Conservation (phyloP, 2,888 invertebrate genomes). For the Enoplolaimus lenunculus region DNA sequence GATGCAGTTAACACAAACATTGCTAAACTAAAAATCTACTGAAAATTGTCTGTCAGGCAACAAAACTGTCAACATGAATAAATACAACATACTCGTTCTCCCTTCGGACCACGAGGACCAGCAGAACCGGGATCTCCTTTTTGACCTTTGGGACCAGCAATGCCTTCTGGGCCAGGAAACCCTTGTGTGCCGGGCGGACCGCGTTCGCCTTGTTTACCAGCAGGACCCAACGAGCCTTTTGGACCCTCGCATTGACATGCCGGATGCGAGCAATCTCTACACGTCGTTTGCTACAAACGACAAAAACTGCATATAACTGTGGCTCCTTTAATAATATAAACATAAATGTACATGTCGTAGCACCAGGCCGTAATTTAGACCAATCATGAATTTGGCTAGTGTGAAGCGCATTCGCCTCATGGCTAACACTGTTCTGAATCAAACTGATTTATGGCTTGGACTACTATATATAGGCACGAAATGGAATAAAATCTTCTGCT, state of each 20-base stretch:
- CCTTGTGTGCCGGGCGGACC: slow-evolving; percentile 57
- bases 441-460: no score
- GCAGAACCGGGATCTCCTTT: slow-evolving; percentile 71
- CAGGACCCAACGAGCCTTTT: slow-evolving; percentile 45
- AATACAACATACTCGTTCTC: slow-evolving; percentile 56
- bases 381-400: no score
- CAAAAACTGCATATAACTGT: background rate
- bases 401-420: no score
- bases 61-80: no score
- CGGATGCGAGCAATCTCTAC: slow-evolving; percentile 16
- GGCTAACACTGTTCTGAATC: background rate
- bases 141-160: slow-evolving; percentile 70
- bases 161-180: slow-evolving; percentile 66
- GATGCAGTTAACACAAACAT: no score
- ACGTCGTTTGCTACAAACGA: slow-evolving; percentile 14
- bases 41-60: no score
- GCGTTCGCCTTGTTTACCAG: slow-evolving; percentile 56
- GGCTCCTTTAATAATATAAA: background rate
- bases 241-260: slow-evolving; percentile 40
- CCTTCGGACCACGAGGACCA: slow-evolving; percentile 66
- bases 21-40: no score
- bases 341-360: background rate
- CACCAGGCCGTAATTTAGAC: no score
- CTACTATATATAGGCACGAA: no score
- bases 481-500: no score